Evolutionary conservation across 2,113 vertebrate genomes (phyloP).

Genomic region (Noctilio leporinus): DNA sequence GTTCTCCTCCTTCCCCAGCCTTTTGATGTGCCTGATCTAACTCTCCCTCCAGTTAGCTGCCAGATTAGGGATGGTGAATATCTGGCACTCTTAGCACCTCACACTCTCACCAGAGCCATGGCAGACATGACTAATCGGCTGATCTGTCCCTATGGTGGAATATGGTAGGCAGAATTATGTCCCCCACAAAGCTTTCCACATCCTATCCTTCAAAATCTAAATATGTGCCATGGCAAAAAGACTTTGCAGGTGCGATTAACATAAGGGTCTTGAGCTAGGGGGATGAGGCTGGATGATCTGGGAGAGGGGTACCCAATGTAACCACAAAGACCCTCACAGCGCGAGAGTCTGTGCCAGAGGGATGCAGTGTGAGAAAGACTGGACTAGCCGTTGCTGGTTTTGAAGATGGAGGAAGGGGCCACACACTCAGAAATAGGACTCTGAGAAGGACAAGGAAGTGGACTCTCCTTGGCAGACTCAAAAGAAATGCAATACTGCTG

Average conservation of each 20-base stretch:
- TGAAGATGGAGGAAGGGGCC: not conserved
- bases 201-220: not conserved
- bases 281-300: not conserved
- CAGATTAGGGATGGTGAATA: not conserved
- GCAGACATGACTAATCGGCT: not conserved
- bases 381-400: not conserved
- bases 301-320: not conserved
- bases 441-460: not conserved
- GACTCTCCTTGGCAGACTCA: too few species aligned
- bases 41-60: not conserved
- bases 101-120: not conserved
- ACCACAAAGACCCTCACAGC: not conserved
- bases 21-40: not conserved
- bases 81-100: not conserved
- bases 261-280: not conserved
- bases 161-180: not conserved
- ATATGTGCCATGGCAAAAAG: not conserved
- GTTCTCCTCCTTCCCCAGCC: not conserved
- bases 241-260: not conserved
- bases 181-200: not conserved
- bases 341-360: not conserved
- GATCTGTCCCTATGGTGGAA: not conserved
- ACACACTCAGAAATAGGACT: fast-evolving
- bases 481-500: not conserved
- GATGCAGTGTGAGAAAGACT: not conserved